Base-by-base conservation (phyloP, 2,113 vertebrate genomes). In the Lagopus muta region DNA sequence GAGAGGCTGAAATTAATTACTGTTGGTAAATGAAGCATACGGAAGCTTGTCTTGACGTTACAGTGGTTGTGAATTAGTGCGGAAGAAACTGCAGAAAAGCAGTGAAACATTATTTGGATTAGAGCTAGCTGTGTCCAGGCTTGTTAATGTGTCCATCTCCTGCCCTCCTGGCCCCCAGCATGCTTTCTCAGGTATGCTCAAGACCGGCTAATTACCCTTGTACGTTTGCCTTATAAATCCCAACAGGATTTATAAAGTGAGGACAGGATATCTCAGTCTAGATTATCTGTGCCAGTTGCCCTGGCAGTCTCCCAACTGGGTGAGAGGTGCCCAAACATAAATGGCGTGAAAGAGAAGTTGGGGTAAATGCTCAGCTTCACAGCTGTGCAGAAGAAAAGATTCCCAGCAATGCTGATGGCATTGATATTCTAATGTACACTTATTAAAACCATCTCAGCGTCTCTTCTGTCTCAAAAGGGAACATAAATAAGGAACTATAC, bases 1-100 rank as follows among this genome's bases (percentile, higher is more conserved):
- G 57, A 93, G 64, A 93, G 90, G 76, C 52, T 91, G 90, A 96
- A 97, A 95, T 97, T 97, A 97, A 97, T 98, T 98, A 97, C 95
- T 82, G 80, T 92, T 85, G 96, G 95, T 92, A 97, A 97, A 96
- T 97, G 96, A 97, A 97, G 97, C 97, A 97, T 97, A 92, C 43
- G 82, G 75, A 86, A 92, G 67, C 94, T 94, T 95, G 90, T 95
- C 95, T 66, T 82, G 91, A 96, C 88, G 88, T 80, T 96, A 91
- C 95, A 97, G 95, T 96, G 90, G 89, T 94, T 96, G 90, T 97
- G 96, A 97, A 98, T 96, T 97, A 96, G 93, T 95, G 93, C 93
- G 96, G 96, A 97, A 98, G 90, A 96, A 95, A 88, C 72, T 82
- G 66, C 79, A 52, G 80, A 73, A 94, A 97, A 88, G 92, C 92